phyloP scores from a whole-genome alignment of 2,797 vertebrate genomes.

The Diglossa cyanea region DNA sequence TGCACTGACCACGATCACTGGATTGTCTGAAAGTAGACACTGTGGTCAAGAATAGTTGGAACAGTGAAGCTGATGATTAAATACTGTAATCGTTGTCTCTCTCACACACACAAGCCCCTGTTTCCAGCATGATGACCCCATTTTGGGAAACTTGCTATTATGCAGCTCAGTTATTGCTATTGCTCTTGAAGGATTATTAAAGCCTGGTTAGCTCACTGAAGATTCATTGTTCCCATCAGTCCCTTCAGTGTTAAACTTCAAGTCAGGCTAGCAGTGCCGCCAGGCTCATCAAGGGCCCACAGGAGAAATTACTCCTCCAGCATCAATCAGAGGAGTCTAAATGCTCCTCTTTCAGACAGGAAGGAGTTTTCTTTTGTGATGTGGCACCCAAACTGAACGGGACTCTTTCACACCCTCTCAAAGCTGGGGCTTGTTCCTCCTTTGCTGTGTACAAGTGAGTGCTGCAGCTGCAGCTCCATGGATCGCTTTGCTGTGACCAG shows the following conservation, averaged over 20 bases:
- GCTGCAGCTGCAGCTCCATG: constrained; percentile 39
- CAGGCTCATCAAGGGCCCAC: neutral
- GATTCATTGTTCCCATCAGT: constrained; percentile 55
- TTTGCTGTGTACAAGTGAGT: neutral
- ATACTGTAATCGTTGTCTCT: constrained; percentile 53
- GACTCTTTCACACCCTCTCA: constrained; percentile 43
- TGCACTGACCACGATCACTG: neutral
- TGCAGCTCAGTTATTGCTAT: constrained; percentile 30
- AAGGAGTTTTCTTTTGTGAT: constrained; percentile 29
- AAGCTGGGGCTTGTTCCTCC: constrained; percentile 44
- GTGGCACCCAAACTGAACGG: constrained; percentile 23
- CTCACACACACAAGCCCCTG: constrained; percentile 41
- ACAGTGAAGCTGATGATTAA: neutral
- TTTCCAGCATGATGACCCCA: constrained; percentile 57
- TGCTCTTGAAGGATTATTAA: constrained; percentile 64
- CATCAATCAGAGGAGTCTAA: constrained; percentile 30
- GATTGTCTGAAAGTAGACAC: constrained; percentile 22
- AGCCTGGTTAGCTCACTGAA: constrained; percentile 67
- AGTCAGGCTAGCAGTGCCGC: constrained; percentile 2
- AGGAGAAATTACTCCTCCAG: constrained; percentile 11
- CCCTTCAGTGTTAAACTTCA: constrained; percentile 37
- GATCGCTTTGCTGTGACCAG: neutral
- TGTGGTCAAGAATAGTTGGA: neutral
- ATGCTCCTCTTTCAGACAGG: constrained; percentile 39
- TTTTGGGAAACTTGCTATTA: constrained; percentile 56